Evolutionary conservation across 1,140 invertebrate species (phyloP).

Genomic region (Dendroctonus valens): DNA sequence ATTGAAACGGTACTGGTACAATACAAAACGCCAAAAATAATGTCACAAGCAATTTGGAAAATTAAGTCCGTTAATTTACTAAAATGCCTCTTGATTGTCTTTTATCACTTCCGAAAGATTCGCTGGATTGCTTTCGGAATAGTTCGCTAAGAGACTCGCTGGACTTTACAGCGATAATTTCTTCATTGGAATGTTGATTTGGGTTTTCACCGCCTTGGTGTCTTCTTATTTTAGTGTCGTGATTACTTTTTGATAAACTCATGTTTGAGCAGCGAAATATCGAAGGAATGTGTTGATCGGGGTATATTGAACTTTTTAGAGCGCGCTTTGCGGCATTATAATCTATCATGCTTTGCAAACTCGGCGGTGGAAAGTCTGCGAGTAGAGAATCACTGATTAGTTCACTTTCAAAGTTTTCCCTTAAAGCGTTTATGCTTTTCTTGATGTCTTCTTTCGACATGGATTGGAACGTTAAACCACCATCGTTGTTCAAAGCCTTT

Average conservation of each 20-base stretch:
- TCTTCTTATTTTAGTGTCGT: conserved; percentile 9
- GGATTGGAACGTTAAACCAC: conserved; percentile 1
- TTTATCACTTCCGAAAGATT: conserved; percentile 9
- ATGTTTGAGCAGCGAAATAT: conserved; percentile 21
- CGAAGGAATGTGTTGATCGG: conserved; percentile 22
- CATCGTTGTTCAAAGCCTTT: conserved; percentile 32
- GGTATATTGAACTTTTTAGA: conserved; percentile 18
- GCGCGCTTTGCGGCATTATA: not conserved
- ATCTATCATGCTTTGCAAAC: conserved; percentile 31
- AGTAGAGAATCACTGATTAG: conserved; percentile 4
- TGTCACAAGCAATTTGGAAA: too few species aligned
- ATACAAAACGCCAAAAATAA: too few species aligned
- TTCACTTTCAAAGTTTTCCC: conserved; percentile 31
- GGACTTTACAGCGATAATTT: conserved; percentile 7
- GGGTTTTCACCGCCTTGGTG: not conserved
- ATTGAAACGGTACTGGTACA: too few species aligned
- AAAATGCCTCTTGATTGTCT: not conserved
- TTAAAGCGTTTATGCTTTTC: conserved; percentile 31
- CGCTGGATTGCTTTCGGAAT: conserved; percentile 16
- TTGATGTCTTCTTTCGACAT: conserved; percentile 29
- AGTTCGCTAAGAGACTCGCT: conserved; percentile 20
- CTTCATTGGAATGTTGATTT: not conserved
- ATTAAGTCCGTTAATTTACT: too few species aligned
- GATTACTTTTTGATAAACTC: conserved; percentile 8
- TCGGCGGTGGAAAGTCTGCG: conserved; percentile 20